phyloP scores from a whole-genome alignment of 1,140 invertebrate species.

The Diorhabda carinulata region DNA sequence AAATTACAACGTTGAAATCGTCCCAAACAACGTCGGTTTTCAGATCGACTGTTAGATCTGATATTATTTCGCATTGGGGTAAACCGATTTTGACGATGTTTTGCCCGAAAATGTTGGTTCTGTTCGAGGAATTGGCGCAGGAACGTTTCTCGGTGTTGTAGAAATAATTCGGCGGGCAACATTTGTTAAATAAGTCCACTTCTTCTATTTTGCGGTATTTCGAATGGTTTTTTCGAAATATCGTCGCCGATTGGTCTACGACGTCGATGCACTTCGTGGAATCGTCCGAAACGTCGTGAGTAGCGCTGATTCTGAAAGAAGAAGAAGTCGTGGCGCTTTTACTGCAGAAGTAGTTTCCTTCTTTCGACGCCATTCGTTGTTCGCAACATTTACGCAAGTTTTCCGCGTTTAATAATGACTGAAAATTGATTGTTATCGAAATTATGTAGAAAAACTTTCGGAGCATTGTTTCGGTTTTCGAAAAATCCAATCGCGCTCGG shows the following conservation, averaged over 20 bases:
- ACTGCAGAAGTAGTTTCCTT: neutral
- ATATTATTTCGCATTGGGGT: constrained; percentile 20
- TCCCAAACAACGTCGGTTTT: constrained; percentile 12
- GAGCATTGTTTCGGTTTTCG: neutral
- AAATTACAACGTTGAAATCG: constrained; percentile 1
- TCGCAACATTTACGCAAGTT: neutral
- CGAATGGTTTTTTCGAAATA: neutral
- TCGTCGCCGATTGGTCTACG: too few relatives aligned
- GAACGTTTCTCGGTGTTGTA: constrained; percentile 19
- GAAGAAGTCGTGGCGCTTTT: too few relatives aligned
- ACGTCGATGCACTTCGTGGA: neutral
- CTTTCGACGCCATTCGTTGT: neutral
- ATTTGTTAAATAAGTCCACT: constrained; percentile 19
- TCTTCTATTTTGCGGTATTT: neutral
- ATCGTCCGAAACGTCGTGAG: too few relatives aligned
- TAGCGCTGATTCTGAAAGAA: too few relatives aligned
- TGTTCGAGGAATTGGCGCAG: constrained; percentile 12
- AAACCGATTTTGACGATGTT: constrained; percentile 23
- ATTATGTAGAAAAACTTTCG: too few relatives aligned
- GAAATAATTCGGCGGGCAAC: constrained; percentile 22
- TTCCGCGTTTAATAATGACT: neutral
- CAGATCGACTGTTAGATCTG: constrained; percentile 15
- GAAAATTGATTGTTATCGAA: too few relatives aligned
- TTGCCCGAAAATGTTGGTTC: constrained; percentile 1
- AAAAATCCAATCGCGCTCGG: constrained; percentile 1